Conservation (phyloP, 2,888 invertebrate genomes). For the Druceiella hillmani region DNA sequence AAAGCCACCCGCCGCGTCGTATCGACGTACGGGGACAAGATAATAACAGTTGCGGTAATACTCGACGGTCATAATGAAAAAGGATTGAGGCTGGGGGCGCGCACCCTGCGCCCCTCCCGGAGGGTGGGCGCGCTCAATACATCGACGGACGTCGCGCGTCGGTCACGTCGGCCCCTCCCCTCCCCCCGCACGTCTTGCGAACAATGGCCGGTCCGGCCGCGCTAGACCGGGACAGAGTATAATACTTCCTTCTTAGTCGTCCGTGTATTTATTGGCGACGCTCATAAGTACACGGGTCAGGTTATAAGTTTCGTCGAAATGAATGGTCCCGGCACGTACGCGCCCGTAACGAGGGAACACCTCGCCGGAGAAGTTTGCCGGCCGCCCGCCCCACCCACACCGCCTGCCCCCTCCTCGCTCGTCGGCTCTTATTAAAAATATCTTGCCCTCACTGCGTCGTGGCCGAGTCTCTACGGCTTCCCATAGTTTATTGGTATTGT, state of each 20-base stretch:
- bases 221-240: conserved; percentile 38
- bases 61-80: too few relatives aligned
- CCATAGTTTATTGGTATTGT: too few relatives aligned
- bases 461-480: too few relatives aligned
- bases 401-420: conserved; percentile 19
- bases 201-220: conserved; percentile 38
- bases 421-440: too few relatives aligned
- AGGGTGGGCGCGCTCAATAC: conserved; percentile 46
- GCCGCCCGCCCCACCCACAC: conserved; percentile 34
- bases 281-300: conserved; percentile 54
- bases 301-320: conserved; percentile 53
- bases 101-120: conserved; percentile 1
- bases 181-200: conserved; percentile 31
- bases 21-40: too few relatives aligned
- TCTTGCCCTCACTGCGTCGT: too few relatives aligned
- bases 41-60: too few relatives aligned
- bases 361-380: conserved; percentile 43
- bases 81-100: too few relatives aligned
- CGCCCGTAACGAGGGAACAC: conserved; percentile 48
- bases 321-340: conserved; percentile 49
- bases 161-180: conserved; percentile 42
- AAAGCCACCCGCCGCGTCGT: too few relatives aligned
- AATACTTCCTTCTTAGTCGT: conserved; percentile 44
- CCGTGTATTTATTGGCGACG: conserved; percentile 54
- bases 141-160: conserved; percentile 43